These are phyloP conservation scores for Sebastolobus alascanus DNA, from an alignment of 2,797 vertebrate genomes.

Conservation along the genomic window DNA sequence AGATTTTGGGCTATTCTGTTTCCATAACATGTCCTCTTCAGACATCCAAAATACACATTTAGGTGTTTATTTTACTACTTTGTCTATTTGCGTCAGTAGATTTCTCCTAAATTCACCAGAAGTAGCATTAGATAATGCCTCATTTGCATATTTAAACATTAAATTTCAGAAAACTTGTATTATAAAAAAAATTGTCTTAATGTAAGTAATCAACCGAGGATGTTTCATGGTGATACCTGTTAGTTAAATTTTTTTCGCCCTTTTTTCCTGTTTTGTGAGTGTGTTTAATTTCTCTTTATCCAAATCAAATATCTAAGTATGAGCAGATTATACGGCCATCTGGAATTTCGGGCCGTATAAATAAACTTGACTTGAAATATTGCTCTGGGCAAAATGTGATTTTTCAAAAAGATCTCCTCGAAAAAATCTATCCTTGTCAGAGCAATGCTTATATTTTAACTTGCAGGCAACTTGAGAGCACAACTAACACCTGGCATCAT, in stretches of 20 bases:
- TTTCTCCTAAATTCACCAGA: too few relatives aligned
- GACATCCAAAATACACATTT: too few relatives aligned
- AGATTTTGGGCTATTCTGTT: not conserved
- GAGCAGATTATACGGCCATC: not conserved
- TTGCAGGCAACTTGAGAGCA: conserved; percentile 4
- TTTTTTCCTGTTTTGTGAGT: not conserved
- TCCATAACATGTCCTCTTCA: too few relatives aligned
- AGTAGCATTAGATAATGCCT: too few relatives aligned
- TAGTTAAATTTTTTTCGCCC: too few relatives aligned
- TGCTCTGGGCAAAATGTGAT: not conserved
- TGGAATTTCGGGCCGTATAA: not conserved
- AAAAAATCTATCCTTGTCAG: not conserved
- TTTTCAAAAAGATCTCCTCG: not conserved
- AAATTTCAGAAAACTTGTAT: too few relatives aligned
- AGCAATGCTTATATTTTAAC: not conserved
- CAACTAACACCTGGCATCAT: not conserved
- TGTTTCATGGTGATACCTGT: too few relatives aligned
- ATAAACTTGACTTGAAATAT: not conserved
- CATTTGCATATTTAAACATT: too few relatives aligned
- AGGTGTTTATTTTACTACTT: too few relatives aligned
- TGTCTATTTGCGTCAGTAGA: too few relatives aligned
- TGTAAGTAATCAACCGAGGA: too few relatives aligned
- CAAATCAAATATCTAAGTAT: not conserved
- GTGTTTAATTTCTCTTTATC: not conserved
- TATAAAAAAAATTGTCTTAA: too few relatives aligned